Evolutionary conservation across 2,797 vertebrate species (phyloP).

Genomic region (Gymnocypris eckloni): DNA sequence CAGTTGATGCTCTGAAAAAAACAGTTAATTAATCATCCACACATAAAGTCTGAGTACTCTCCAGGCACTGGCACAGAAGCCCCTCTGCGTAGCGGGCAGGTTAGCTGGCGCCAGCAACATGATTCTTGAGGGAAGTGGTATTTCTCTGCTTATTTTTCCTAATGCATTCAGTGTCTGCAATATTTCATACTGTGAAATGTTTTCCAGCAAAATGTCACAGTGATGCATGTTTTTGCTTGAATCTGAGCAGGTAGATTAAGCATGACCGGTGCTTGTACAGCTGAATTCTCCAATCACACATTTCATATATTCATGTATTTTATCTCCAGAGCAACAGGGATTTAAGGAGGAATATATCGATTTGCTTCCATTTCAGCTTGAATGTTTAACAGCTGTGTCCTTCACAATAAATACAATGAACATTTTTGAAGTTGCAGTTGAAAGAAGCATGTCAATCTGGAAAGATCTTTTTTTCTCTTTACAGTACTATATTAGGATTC

Average conservation of each 20-base stretch:
- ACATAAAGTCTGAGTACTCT: constrained; percentile 57
- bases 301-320: neutral
- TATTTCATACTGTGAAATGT: constrained; percentile 34
- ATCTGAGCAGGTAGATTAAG: constrained; percentile 5
- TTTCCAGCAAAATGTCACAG: constrained; percentile 13
- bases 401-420: constrained; percentile 5
- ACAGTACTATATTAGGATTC: neutral
- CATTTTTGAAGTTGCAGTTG: neutral
- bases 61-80: constrained; percentile 51
- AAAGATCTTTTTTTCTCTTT: neutral
- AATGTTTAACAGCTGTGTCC: constrained; percentile 7
- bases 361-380: constrained; percentile 9
- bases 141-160: constrained; percentile 51
- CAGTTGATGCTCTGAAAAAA: constrained; percentile 23
- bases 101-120: constrained; percentile 41
- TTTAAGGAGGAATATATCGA: neutral
- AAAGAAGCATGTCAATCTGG: neutral
- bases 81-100: constrained; percentile 43
- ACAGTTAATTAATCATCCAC: constrained; percentile 70
- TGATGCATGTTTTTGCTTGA: constrained; percentile 21
- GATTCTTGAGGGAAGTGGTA: constrained; percentile 36
- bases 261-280: neutral
- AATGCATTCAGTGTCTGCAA: constrained; percentile 31
- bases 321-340: neutral
- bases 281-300: constrained; percentile 27